phyloP scores from a whole-genome alignment of 2,888 invertebrate species.

The Periphyllus acericola region DNA sequence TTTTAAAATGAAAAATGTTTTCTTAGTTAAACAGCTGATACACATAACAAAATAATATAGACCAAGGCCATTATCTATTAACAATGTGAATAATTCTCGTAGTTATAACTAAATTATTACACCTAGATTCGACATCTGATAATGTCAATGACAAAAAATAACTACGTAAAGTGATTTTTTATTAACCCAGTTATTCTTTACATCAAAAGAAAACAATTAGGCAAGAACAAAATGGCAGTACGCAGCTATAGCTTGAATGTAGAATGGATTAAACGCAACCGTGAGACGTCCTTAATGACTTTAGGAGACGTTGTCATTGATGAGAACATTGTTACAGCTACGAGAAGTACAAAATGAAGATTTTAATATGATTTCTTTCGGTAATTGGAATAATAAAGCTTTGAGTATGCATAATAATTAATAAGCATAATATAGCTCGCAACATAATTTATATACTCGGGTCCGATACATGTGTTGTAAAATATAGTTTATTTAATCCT shows the following conservation, averaged over 20 bases:
- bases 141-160: conserved; percentile 13
- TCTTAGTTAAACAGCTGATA: not conserved
- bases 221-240: conserved; percentile 22
- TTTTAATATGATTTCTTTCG: not conserved
- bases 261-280: conserved; percentile 6
- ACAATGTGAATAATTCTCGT: conserved; percentile 36
- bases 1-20: not conserved
- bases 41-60: too few relatives aligned
- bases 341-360: not conserved
- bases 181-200: conserved; percentile 32
- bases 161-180: not conserved
- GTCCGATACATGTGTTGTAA: too few relatives aligned
- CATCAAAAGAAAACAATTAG: conserved; percentile 41
- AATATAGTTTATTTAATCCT: not conserved
- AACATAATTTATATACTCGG: not conserved
- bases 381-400: not conserved
- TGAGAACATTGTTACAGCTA: not conserved
- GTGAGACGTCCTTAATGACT: conserved; percentile 54
- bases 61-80: not conserved
- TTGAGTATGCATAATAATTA: not conserved
- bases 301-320: not conserved
- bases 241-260: not conserved
- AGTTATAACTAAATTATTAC: not conserved
- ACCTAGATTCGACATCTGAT: conserved; percentile 12
- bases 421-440: not conserved